Evolutionary conservation across 2,888 invertebrate genomes (phyloP).

Genomic region (Chalcosyrphus nemorum): DNA sequence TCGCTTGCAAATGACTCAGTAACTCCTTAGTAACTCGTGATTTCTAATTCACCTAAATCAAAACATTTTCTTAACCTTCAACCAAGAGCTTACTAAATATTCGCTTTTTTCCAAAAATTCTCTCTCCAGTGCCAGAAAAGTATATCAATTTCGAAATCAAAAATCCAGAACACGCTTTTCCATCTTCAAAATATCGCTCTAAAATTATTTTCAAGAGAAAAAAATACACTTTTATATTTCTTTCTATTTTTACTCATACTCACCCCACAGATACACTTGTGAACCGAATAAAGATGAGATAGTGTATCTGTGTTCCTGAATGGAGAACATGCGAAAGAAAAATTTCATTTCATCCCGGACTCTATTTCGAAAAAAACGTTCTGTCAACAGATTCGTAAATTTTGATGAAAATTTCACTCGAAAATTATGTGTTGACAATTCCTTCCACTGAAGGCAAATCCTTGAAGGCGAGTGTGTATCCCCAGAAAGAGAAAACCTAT

Average conservation of each 20-base stretch:
- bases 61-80: no score
- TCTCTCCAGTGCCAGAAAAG: no score
- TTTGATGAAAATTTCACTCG: background rate
- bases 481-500: background rate
- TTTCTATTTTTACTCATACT: constrained; percentile 14
- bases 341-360: background rate
- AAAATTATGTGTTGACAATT: background rate
- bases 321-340: background rate
- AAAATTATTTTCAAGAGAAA: constrained; percentile 3
- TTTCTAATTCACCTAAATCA: no score
- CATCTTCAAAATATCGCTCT: constrained; percentile 14
- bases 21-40: no score
- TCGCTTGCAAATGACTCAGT: no score
- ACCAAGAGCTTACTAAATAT: no score
- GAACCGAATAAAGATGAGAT: background rate
- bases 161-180: background rate
- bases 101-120: no score
- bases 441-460: background rate
- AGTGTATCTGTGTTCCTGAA: background rate
- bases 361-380: background rate
- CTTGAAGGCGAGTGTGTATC: background rate
- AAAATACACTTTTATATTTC: background rate
- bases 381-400: constrained; percentile 12
- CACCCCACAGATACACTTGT: background rate
- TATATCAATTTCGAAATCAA: no score